Conservation (phyloP, 2,797 vertebrate genomes). For the Oophaga sylvatica region DNA sequence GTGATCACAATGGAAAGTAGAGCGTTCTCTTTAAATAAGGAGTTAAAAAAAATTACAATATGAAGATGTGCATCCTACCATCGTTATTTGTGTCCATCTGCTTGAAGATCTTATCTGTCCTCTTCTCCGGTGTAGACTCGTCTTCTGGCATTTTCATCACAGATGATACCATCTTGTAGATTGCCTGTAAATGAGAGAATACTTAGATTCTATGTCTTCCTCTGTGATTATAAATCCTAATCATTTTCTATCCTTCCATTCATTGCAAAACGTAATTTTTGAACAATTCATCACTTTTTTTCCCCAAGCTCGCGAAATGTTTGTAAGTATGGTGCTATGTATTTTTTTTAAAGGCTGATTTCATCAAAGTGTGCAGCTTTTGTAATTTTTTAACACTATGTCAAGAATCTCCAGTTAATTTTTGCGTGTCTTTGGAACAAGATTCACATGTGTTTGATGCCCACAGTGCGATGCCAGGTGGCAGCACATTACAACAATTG, state of each 20-base stretch:
- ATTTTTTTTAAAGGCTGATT: no score
- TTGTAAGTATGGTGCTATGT: not conserved
- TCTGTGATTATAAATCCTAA: not conserved
- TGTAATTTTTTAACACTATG: not conserved
- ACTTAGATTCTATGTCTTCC: not conserved
- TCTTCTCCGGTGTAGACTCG: slow-evolving; percentile 85
- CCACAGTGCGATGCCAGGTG: not conserved
- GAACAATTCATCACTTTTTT: not conserved
- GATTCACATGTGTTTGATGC: not conserved
- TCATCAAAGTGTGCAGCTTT: not conserved
- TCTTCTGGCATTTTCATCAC: slow-evolving; percentile 89
- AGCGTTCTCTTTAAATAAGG: not conserved
- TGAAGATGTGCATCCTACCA: slow-evolving; percentile 65
- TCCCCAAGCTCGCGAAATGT: not conserved
- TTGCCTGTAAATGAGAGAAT: slow-evolving; percentile 66
- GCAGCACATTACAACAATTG: not conserved
- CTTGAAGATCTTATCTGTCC: slow-evolving; percentile 87
- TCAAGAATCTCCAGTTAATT: not conserved
- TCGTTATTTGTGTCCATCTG: slow-evolving; percentile 89
- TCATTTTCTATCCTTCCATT: not conserved
- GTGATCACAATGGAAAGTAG: not conserved
- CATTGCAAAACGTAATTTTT: not conserved
- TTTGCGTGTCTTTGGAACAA: not conserved
- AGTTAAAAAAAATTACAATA: no score
- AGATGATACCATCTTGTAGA: slow-evolving; percentile 84